phyloP scores from a whole-genome alignment of 2,797 vertebrate species.

The Lacerta bilineata region DNA sequence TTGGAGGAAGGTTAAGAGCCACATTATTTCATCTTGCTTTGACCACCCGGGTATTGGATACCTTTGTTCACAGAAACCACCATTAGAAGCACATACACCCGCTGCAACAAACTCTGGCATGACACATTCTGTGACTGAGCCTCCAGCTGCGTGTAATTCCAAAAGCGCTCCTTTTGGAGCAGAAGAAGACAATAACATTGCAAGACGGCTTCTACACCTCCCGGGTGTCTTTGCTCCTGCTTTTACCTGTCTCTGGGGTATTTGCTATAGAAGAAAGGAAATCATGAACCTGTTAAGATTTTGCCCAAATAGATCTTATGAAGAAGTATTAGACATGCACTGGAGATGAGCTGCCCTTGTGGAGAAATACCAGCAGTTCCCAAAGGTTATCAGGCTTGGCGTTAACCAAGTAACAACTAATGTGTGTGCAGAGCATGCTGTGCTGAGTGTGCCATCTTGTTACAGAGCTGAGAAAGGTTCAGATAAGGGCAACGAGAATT shows the following conservation, averaged over 20 bases:
- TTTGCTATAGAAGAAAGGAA: background rate
- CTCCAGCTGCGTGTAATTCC: background rate
- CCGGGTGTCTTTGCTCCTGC: background rate
- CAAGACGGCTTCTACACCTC: background rate
- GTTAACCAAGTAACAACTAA: background rate
- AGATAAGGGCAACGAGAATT: background rate
- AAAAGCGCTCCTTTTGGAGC: background rate
- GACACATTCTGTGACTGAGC: background rate
- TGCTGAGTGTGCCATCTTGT: background rate
- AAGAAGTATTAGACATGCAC: background rate
- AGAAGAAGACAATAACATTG: background rate
- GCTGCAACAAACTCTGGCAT: background rate
- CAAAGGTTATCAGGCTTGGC: background rate
- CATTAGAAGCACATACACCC: background rate
- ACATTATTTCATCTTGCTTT: no score
- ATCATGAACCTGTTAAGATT: background rate
- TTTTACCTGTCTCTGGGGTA: background rate
- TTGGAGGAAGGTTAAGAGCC: no score
- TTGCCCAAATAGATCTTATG: background rate
- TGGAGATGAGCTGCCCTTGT: background rate
- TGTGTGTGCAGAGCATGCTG: background rate
- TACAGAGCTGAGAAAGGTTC: background rate
- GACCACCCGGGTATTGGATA: background rate
- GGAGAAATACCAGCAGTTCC: background rate
- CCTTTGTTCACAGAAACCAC: background rate